phyloP scores from a whole-genome alignment of 2,113 vertebrate species.

The Drymodes brunneopygia region DNA sequence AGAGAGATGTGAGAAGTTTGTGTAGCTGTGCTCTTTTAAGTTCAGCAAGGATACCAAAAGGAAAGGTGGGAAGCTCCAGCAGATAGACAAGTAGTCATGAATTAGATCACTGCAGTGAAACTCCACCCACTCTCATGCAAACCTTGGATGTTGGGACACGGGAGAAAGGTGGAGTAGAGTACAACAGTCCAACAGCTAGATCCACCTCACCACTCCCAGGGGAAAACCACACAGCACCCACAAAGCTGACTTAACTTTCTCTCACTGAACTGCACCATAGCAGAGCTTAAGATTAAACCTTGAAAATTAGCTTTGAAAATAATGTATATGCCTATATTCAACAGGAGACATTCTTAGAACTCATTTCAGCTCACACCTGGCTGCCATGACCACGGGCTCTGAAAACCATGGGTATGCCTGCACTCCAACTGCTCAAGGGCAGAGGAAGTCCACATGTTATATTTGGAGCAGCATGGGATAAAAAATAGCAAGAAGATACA shows the following conservation, averaged over 20 bases:
- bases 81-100: neutral
- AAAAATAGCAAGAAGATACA: neutral
- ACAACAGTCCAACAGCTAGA: neutral
- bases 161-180: neutral
- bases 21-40: neutral
- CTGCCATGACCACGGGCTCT: neutral
- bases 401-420: fast-evolving
- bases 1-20: neutral
- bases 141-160: neutral
- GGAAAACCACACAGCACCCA: neutral
- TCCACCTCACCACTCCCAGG: neutral
- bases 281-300: neutral
- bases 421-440: neutral
- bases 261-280: neutral
- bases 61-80: neutral
- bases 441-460: neutral
- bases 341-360: neutral
- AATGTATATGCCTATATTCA: neutral
- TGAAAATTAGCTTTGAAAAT: neutral
- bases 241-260: neutral
- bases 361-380: neutral
- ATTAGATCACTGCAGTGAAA: neutral
- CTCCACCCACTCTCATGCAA: neutral
- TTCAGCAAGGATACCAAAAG: neutral
- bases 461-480: neutral